phyloP scores from a whole-genome alignment of 2,113 vertebrate species.

The Pagrus major region DNA sequence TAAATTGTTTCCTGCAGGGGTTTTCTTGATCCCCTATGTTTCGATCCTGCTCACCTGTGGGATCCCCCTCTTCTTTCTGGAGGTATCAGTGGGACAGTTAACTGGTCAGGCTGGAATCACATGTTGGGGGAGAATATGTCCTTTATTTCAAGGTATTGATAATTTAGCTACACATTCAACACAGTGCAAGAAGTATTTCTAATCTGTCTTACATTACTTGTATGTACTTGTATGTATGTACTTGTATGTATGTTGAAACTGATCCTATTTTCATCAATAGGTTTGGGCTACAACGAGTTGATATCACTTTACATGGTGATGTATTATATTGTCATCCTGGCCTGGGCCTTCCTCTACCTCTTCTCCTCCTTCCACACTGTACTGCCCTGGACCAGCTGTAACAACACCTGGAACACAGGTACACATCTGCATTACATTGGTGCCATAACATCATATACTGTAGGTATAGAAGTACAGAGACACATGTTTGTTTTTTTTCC shows the following conservation, averaged over 20 bases:
- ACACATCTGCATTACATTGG: background rate
- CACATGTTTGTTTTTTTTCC: too few species aligned
- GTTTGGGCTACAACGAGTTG: slow-evolving; percentile 9
- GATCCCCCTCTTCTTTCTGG: slow-evolving; percentile 49
- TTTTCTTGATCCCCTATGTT: slow-evolving; percentile 39
- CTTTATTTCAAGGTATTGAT: too few species aligned
- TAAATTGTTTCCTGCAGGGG: background rate
- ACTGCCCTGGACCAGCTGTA: too few species aligned
- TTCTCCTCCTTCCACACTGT: too few species aligned
- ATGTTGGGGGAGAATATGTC: too few species aligned
- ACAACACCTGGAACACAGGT: too few species aligned
- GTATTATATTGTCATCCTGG: slow-evolving; percentile 40
- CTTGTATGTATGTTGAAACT: too few species aligned
- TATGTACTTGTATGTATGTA: too few species aligned
- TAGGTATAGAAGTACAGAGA: too few species aligned
- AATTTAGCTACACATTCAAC: background rate
- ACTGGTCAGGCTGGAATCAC: too few species aligned
- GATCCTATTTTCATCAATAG: background rate
- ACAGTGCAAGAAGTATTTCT: background rate
- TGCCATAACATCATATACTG: too few species aligned
- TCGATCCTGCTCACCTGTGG: slow-evolving; percentile 34
- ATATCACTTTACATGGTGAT: background rate
- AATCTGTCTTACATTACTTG: background rate
- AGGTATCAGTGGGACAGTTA: slow-evolving; percentile 46
- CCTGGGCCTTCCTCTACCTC: too few species aligned